phyloP scores from a whole-genome alignment of 2,888 invertebrate genomes.

The Schrankia costaestrigalis region DNA sequence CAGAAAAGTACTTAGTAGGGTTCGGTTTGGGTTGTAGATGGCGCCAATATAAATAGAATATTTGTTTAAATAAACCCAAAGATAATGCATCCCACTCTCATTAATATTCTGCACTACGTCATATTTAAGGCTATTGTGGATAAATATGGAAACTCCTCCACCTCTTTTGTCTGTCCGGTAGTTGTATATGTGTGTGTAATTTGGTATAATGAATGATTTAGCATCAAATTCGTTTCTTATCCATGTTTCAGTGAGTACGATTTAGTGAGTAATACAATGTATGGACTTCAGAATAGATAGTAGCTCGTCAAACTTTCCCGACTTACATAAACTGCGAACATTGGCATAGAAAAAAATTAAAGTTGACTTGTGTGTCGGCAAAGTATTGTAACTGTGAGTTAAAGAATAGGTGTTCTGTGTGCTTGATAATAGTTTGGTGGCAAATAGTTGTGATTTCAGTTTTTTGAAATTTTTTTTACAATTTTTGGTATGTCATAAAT shows the following conservation, averaged over 20 bases:
- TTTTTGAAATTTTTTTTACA: not conserved
- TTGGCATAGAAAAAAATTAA: not conserved
- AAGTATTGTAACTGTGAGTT: not conserved
- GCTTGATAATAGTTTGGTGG: not conserved
- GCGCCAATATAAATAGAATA: not conserved
- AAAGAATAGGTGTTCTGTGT: not conserved
- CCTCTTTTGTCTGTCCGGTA: not conserved
- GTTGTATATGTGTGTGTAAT: not conserved
- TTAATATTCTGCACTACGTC: not conserved
- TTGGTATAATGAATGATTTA: not conserved
- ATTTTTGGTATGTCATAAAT: not conserved
- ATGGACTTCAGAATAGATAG: not conserved
- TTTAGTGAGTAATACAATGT: not conserved
- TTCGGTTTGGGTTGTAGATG: not conserved
- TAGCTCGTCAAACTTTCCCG: not conserved
- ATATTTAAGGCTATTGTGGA: not conserved
- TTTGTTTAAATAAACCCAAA: not conserved
- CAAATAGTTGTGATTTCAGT: too few species aligned
- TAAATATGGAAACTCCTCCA: conserved; percentile 1
- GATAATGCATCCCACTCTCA: not conserved
- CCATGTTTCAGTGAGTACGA: not conserved
- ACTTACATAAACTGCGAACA: not conserved
- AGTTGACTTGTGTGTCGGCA: not conserved
- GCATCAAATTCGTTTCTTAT: too few species aligned
- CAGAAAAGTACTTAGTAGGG: not conserved